A percentile compares a stretch with the other conserved stretches of the same genome.
These are phyloP conservation scores for Pollenia griseotomentosa DNA, from an alignment of 2,888 invertebrate species.

Conservation along the genomic window DNA sequence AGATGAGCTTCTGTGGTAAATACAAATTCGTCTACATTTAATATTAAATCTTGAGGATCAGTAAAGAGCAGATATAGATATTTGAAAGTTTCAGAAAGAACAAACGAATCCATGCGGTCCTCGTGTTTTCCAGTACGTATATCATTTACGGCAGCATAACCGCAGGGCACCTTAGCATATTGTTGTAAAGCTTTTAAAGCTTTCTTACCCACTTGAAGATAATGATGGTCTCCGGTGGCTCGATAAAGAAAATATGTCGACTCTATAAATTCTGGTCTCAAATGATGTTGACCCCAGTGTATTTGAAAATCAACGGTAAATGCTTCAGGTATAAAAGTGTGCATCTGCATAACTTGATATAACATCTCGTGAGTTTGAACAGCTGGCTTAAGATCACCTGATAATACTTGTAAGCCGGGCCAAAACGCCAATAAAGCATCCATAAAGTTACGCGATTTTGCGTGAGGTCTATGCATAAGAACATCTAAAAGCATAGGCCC, in stretches of 20 bases:
- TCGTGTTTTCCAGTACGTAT: conserved; percentile 95
- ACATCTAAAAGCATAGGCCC: conserved; percentile 98
- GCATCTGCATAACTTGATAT: conserved; percentile 98
- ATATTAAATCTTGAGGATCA: conserved; percentile 91
- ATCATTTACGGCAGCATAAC: conserved; percentile 98
- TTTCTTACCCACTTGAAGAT: conserved; percentile 94
- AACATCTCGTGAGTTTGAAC: conserved; percentile 99
- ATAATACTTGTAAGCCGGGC: conserved; percentile 96
- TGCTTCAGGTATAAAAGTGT: conserved; percentile 99
- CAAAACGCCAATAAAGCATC: conserved; percentile 98
- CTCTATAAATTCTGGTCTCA: conserved; percentile 98
- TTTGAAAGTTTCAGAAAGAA: conserved; percentile 98
- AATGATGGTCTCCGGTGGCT: conserved; percentile 98
- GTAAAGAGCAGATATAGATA: conserved; percentile 97
- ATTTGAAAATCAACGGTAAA: conserved; percentile 99
- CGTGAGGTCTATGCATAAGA: conserved; percentile 97
- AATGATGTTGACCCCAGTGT: conserved; percentile 99
- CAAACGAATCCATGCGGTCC: conserved; percentile 99
- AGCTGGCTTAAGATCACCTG: conserved; percentile 97
- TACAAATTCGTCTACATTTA: conserved; percentile 94
- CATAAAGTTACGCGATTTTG: conserved; percentile 98
- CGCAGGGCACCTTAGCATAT: conserved; percentile 96
- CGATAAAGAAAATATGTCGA: conserved; percentile 98
- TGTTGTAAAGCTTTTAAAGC: conserved; percentile 95
- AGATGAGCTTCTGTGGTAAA: conserved; percentile 98